A percentile compares a stretch with the other conserved stretches of the same genome.
Evolutionary conservation across 2,113 vertebrate genomes (phyloP).

Genomic region (Thermophis baileyi): DNA sequence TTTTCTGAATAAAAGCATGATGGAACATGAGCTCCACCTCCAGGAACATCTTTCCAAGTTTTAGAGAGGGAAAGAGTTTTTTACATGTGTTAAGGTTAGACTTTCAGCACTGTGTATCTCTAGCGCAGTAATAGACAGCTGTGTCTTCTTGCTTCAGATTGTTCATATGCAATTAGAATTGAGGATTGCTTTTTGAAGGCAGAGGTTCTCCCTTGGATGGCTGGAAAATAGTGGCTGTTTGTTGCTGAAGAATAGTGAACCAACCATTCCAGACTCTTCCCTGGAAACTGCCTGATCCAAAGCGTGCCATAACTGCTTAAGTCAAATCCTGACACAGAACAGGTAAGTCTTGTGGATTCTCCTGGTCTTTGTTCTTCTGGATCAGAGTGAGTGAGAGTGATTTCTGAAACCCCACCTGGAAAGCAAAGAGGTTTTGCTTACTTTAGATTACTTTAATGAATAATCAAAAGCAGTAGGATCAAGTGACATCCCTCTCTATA

Average conservation of each 20-base stretch:
- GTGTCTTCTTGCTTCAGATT: background rate
- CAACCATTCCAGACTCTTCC: background rate
- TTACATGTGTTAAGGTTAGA: background rate
- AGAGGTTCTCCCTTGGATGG: constrained; percentile 17
- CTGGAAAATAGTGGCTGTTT: background rate
- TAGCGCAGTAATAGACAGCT: background rate
- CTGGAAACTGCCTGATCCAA: constrained; percentile 56
- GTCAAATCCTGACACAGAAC: constrained; percentile 36
- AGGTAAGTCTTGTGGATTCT: constrained; percentile 2
- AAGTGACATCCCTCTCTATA: background rate
- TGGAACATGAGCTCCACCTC: background rate
- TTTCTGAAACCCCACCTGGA: background rate
- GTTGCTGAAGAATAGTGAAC: background rate
- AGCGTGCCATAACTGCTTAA: fast-evolving
- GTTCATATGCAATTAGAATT: constrained; percentile 8
- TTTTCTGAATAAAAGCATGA: background rate
- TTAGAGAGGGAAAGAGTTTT: background rate
- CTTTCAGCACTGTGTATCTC: background rate
- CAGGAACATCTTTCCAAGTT: background rate
- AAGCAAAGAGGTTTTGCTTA: too few relatives aligned
- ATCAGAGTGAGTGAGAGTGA: background rate
- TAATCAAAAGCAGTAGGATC: background rate
- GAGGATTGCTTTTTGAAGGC: constrained; percentile 20
- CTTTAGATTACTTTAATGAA: background rate
- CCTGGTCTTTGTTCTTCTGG: background rate